phyloP scores from a whole-genome alignment of 1,140 invertebrate species.

The Drosophila saltans region DNA sequence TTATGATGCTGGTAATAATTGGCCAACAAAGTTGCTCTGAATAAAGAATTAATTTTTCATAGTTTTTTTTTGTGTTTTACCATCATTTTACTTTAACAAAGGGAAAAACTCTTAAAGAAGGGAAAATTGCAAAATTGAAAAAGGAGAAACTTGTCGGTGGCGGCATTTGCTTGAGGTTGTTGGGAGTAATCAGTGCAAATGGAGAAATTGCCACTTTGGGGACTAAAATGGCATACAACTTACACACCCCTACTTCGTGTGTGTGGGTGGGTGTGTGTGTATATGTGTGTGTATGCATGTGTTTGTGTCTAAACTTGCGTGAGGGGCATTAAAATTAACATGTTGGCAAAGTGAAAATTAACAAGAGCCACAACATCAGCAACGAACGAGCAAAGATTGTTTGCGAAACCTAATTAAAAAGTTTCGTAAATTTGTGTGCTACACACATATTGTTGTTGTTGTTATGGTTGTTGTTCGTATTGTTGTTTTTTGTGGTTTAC shows the following conservation, averaged over 20 bases:
- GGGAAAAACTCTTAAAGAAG: neutral
- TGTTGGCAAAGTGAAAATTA: slow-evolving; percentile 59
- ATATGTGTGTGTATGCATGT: slow-evolving; percentile 3
- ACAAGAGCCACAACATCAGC: slow-evolving; percentile 32
- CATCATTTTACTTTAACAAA: no score
- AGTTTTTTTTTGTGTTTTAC: no score
- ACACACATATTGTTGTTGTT: slow-evolving; percentile 34
- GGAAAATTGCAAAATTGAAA: neutral
- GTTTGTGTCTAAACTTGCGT: slow-evolving; percentile 11
- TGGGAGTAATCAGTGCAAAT: slow-evolving; percentile 5
- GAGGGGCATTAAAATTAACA: slow-evolving; percentile 45
- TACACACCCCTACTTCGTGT: neutral
- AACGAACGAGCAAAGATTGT: slow-evolving; percentile 29
- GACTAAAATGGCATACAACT: slow-evolving; percentile 1
- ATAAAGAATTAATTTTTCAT: neutral
- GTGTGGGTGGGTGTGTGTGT: no score
- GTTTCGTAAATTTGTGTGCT: slow-evolving; percentile 43
- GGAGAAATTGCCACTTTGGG: slow-evolving; percentile 21
- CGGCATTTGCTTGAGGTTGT: neutral
- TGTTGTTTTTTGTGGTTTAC: slow-evolving; percentile 11
- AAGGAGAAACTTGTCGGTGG: neutral
- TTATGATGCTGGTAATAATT: neutral
- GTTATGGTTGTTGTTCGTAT: neutral
- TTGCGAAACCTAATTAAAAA: slow-evolving; percentile 68
- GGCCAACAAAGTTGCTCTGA: slow-evolving; percentile 1